These are phyloP conservation scores for Rapana venosa DNA, from an alignment of 2,888 invertebrate genomes.

Conservation along the genomic window DNA sequence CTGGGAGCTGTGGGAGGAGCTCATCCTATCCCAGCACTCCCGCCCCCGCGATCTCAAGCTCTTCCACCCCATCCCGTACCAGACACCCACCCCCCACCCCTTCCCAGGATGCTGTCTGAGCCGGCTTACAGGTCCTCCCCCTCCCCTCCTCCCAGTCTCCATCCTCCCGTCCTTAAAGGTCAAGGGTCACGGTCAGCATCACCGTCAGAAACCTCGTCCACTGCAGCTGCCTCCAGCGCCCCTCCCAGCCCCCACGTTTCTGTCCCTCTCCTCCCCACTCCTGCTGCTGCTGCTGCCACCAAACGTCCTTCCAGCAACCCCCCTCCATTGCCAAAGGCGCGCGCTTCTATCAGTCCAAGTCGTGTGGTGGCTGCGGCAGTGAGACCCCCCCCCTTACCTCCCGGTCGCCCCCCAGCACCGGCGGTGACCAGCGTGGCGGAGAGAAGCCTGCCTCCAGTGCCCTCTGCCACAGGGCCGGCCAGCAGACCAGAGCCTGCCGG, in stretches of 20 bases:
- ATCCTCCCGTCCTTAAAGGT: background rate
- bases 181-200: background rate
- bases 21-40: slow-evolving; percentile 8
- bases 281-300: background rate
- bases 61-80: slow-evolving; percentile 11
- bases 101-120: background rate
- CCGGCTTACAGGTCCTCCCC: background rate
- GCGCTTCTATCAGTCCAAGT: background rate
- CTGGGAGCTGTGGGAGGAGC: slow-evolving; percentile 37
- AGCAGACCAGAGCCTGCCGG: background rate
- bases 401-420: background rate
- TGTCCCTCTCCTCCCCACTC: background rate
- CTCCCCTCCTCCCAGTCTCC: background rate
- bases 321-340: background rate
- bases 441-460: slow-evolving; percentile 2
- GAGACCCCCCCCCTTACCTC: slow-evolving; percentile 17
- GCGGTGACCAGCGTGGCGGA: background rate
- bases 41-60: slow-evolving; percentile 1
- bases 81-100: background rate
- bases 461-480: background rate
- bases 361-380: background rate
- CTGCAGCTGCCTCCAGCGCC: background rate
- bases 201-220: background rate
- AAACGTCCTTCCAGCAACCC: background rate
- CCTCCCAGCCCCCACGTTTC: background rate